These are phyloP conservation scores for Cochlearius cochlearius DNA, from an alignment of 2,113 vertebrate genomes.

Conservation along the genomic window DNA sequence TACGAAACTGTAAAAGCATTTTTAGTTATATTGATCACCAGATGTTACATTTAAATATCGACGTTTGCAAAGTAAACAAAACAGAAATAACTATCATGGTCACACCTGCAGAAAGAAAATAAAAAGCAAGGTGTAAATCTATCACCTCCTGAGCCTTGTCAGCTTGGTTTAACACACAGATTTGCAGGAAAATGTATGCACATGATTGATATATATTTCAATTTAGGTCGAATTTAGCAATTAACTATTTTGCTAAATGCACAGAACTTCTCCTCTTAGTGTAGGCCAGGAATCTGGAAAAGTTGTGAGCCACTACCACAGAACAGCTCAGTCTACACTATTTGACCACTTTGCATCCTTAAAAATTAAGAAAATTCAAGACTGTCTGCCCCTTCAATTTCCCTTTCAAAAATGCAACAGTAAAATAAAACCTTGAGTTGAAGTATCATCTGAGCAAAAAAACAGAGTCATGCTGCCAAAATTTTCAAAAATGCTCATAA, in stretches of 20 bases:
- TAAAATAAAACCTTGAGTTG: background rate
- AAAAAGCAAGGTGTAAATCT: background rate
- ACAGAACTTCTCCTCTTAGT: background rate
- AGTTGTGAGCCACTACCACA: background rate
- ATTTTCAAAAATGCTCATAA: background rate
- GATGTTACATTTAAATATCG: background rate
- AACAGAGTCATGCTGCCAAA: background rate
- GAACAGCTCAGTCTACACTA: background rate
- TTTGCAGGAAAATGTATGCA: background rate
- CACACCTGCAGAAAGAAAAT: background rate
- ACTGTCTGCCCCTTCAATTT: background rate
- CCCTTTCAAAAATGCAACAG: background rate
- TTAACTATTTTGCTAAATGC: background rate
- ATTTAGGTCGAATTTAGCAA: background rate
- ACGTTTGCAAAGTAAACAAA: slow-evolving; percentile 13
- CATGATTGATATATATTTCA: background rate
- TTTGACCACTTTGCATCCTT: background rate
- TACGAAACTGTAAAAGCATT: background rate
- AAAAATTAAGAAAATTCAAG: background rate
- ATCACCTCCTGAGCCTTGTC: background rate
- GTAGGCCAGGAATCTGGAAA: background rate
- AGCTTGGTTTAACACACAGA: background rate
- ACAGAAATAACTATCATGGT: background rate
- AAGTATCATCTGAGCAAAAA: background rate
- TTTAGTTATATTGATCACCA: background rate